Conservation (phyloP, 2,113 vertebrate species). For the Hipposideros armiger region DNA sequence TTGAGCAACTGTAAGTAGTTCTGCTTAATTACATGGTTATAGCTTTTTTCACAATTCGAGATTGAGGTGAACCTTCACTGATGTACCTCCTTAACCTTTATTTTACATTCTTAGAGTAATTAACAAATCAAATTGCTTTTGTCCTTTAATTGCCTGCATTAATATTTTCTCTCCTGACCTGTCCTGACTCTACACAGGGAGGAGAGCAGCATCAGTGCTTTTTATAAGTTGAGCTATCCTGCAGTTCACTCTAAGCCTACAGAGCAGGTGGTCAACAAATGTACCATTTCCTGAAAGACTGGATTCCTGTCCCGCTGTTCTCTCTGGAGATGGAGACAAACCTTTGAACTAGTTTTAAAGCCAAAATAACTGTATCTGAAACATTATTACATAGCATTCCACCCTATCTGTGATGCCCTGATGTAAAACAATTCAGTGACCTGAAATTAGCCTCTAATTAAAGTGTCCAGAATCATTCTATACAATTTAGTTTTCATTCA, state of each 20-base stretch:
- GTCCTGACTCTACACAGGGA: background rate
- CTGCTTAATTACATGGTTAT: background rate
- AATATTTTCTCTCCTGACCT: background rate
- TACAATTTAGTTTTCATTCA: slow-evolving; percentile 12
- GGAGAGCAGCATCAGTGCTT: background rate
- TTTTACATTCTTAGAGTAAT: slow-evolving; percentile 17
- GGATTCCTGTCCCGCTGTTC: background rate
- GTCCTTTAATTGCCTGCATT: background rate
- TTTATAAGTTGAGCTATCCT: background rate
- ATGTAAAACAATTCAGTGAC: background rate
- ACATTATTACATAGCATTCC: background rate
- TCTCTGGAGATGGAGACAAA: background rate
- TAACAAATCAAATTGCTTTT: slow-evolving; percentile 27
- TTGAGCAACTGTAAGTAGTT: background rate
- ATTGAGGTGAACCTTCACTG: slow-evolving; percentile 28
- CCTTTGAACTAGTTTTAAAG: background rate
- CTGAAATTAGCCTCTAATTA: slow-evolving; percentile 47
- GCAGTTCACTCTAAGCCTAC: background rate
- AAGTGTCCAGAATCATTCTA: background rate
- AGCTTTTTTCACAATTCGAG: background rate
- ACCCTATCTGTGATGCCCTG: background rate
- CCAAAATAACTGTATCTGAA: background rate
- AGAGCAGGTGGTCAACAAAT: background rate
- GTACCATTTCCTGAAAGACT: background rate
- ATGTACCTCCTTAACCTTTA: slow-evolving; percentile 1